Conservation (phyloP, 2,113 vertebrate species). For the Aegotheles bennettii region DNA sequence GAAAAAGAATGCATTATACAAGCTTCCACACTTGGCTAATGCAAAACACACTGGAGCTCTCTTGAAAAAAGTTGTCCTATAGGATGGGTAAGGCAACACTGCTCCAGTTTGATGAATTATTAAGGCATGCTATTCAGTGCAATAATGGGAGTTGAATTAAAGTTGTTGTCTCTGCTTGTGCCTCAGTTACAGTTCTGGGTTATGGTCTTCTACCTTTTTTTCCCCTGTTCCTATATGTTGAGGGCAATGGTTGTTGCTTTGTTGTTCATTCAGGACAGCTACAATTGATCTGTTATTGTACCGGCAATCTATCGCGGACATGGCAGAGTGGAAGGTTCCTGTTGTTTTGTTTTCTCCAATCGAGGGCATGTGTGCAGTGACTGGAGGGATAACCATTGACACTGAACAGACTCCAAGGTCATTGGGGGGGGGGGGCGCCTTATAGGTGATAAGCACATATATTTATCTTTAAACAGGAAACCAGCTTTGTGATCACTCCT, state of each 20-base stretch:
- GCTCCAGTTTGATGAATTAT: not conserved
- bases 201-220: not conserved
- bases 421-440: not conserved
- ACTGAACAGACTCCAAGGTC: not conserved
- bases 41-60: not conserved
- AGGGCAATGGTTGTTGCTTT: not conserved
- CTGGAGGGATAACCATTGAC: not conserved
- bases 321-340: accelerated
- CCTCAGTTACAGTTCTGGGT: not conserved
- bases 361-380: not conserved
- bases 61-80: not conserved
- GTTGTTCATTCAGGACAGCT: not conserved
- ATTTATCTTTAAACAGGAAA: not conserved
- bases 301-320: accelerated
- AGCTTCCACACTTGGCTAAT: not conserved
- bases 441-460: not conserved
- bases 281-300: not conserved
- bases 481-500: not conserved
- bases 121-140: not conserved
- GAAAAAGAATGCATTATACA: not conserved
- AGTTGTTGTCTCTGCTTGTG: not conserved
- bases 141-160: not conserved
- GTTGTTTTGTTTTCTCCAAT: not conserved
- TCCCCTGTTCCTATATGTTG: not conserved
- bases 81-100: not conserved